Evolutionary conservation across 2,888 invertebrate genomes (phyloP).

Genomic region (Nemapogon koenigi): DNA sequence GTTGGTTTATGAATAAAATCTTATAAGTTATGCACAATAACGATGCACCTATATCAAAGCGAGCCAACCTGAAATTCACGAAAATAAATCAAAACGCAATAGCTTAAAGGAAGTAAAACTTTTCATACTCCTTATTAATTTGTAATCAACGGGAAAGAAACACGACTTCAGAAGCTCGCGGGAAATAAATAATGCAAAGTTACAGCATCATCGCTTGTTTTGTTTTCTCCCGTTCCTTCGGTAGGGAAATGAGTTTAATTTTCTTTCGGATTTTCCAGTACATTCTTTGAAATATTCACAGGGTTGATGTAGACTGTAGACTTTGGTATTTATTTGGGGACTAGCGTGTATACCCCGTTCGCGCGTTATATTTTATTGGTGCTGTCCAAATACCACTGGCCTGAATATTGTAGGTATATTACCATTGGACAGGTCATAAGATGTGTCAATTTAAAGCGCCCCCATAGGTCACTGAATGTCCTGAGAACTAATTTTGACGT

Average conservation of each 20-base stretch:
- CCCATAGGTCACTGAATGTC: no score
- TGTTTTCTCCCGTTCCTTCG: constrained; percentile 23
- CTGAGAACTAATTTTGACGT: no score
- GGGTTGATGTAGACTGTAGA: constrained; percentile 21
- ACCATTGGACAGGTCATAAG: no score
- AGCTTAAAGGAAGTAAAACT: background rate
- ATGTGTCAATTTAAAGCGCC: no score
- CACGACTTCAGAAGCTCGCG: background rate
- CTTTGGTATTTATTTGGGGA: constrained; percentile 12
- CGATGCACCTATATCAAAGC: no score
- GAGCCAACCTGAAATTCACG: no score
- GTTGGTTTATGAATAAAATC: no score
- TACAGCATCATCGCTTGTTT: constrained; percentile 14
- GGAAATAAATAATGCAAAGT: constrained; percentile 7
- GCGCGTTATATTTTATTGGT: background rate
- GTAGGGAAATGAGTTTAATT: constrained; percentile 25
- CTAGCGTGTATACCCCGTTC: constrained; percentile 4
- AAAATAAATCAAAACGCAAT: background rate
- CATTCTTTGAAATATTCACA: constrained; percentile 28
- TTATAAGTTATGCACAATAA: no score
- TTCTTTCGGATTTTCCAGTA: constrained; percentile 21
- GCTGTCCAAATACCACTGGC: no score
- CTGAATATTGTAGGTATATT: no score
- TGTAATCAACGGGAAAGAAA: constrained; percentile 5
- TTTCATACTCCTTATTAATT: constrained; percentile 2